Percentiles rank a stretch among this genome's conserved stretches.
Conservation (phyloP, 2,888 invertebrate species). For the Dugesia japonica region DNA sequence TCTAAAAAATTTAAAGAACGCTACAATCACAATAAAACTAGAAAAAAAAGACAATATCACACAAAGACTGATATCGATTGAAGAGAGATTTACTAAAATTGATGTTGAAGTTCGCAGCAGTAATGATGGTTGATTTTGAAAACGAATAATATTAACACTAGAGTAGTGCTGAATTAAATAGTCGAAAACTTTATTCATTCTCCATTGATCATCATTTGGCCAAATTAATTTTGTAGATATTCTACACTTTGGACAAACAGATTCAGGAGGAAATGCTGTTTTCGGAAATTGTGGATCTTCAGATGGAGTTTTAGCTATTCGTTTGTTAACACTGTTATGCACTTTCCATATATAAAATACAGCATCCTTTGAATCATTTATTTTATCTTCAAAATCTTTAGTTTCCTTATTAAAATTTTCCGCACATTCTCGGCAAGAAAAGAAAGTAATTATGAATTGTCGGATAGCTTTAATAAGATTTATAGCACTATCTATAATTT, state of each 20-base stretch:
- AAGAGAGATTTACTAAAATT: not conserved
- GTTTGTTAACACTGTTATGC: constrained; percentile 32
- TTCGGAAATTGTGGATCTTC: constrained; percentile 33
- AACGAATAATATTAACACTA: not conserved
- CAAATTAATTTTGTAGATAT: not conserved
- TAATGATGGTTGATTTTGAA: not conserved
- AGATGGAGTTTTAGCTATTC: constrained; percentile 27
- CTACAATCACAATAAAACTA: not conserved
- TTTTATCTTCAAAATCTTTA: not conserved
- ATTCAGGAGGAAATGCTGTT: constrained; percentile 20
- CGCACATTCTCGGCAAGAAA: constrained; percentile 31
- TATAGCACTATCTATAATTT: not conserved
- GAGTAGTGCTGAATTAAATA: constrained; percentile 28
- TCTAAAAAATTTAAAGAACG: not conserved
- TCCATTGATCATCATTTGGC: not conserved
- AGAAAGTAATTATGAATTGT: constrained; percentile 28
- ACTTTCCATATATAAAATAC: constrained; percentile 28
- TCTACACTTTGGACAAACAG: constrained; percentile 27
- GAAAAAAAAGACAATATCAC: constrained; percentile 1
- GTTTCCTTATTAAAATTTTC: constrained; percentile 33
- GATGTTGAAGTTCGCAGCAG: not conserved
- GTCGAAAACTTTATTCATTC: constrained; percentile 25
- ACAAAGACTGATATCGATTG: not conserved
- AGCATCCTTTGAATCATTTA: not conserved
- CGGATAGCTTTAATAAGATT: not conserved